Evolutionary conservation across 2,888 invertebrate genomes (phyloP).

Genomic region (Malthinus seriepunctatus): DNA sequence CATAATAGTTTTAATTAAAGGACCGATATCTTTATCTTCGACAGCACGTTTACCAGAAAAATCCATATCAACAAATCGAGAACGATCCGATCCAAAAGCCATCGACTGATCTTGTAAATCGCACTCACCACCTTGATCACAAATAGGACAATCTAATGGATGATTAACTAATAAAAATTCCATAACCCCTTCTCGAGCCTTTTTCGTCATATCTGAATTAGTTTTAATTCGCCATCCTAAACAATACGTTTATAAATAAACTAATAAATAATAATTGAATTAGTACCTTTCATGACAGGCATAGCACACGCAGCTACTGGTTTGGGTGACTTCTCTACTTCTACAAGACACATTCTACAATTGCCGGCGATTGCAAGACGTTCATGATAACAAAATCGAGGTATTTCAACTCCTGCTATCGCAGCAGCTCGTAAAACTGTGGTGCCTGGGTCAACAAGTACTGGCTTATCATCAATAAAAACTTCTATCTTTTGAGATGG

Average conservation of each 20-base stretch:
- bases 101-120: slow-evolving; percentile 98
- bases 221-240: slow-evolving; percentile 94
- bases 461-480: slow-evolving; percentile 95
- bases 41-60: slow-evolving; percentile 94
- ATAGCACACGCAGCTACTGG: slow-evolving; percentile 99
- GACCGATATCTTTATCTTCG: slow-evolving; percentile 98
- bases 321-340: slow-evolving; percentile 97
- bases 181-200: slow-evolving; percentile 89
- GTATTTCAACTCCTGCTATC: slow-evolving; percentile 94
- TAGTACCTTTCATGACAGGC: slow-evolving; percentile 94
- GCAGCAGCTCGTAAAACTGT: slow-evolving; percentile 97
- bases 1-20: slow-evolving; percentile 98
- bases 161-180: slow-evolving; percentile 98
- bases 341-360: slow-evolving; percentile 99
- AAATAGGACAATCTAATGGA: slow-evolving; percentile 98
- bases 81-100: slow-evolving; percentile 96
- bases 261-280: no score
- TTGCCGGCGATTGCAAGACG: slow-evolving; percentile 98
- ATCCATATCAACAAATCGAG: slow-evolving; percentile 90
- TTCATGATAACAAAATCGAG: slow-evolving; percentile 99
- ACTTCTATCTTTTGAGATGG: slow-evolving; percentile 82
- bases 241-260: slow-evolving; percentile 13
- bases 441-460: slow-evolving; percentile 92
- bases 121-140: slow-evolving; percentile 96
- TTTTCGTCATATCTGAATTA: slow-evolving; percentile 83